Base-by-base conservation (phyloP, 2,113 vertebrate genomes). In the Calyptommatus sinebrachiatus region DNA sequence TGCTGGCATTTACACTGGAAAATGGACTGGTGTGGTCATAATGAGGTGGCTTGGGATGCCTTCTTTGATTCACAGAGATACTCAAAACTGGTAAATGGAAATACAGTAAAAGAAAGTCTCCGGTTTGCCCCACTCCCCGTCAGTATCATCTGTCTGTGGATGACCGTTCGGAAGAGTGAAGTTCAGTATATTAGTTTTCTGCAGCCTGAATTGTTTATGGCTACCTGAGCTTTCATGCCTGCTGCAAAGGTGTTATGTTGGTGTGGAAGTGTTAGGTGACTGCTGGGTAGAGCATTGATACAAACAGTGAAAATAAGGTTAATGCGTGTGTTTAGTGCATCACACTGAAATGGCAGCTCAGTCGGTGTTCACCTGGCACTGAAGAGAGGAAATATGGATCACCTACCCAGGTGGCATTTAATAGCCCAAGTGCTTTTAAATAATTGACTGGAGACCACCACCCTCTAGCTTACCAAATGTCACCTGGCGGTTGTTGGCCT, bases 401-500 rank as follows among this genome's bases (percentile, higher is more conserved):
- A 90, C 92, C 88, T 89, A 76, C 86, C 83, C 78, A 87, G 93
- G 89, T 95, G 95, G 93, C 94, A 96, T 96, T 96, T 96, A 94
- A 90, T 94, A 91, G 90, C 86, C 88, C 73, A 18, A 89, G 86
- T 90, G 82, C 88, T 90, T 93, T 91, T 92, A 91, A 93, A 93
- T 95, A 94, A 92, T 91, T 92, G 93, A 89, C 93, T 86, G 92
- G 90, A 91, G 91, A 94, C 73, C 35, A n/a, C 26, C 14, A 26
- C 68, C 35, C 41, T 50, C 88, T 88, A 83, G 69, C 76, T 88
- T 91, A 90, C 91, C 91, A 96, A 96, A 97, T 96, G 96, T 93
- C 96, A 96, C 90, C 84, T 81, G 68, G 86, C 91, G 41, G 1
- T 73, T 74, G 8, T 29, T 93, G 91, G 93, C 91, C 91, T 92